phyloP scores from a whole-genome alignment of 2,113 vertebrate species.

The Zingel zingel region DNA sequence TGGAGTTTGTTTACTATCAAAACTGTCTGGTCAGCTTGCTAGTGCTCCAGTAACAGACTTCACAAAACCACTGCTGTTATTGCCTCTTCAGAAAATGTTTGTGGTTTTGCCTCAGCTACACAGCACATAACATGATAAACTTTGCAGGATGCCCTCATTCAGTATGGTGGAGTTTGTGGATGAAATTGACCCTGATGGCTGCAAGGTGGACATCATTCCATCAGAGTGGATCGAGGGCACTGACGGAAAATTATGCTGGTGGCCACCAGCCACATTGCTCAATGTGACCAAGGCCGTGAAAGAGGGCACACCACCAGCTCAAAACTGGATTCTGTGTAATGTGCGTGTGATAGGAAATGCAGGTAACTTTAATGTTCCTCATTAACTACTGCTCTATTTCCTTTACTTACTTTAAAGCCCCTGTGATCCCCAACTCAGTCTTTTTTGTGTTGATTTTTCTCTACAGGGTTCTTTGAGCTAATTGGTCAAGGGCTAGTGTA shows the following conservation, averaged over 20 bases:
- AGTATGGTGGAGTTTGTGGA: constrained; percentile 17
- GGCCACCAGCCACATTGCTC: background rate
- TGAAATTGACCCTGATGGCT: background rate
- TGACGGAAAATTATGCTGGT: background rate
- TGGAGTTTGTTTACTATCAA: background rate
- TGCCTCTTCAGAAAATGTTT: background rate
- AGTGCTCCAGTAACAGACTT: constrained; percentile 11
- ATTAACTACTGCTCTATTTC: background rate
- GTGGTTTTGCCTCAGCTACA: background rate
- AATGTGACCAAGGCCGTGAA: too few species aligned
- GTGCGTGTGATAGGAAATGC: constrained; percentile 5
- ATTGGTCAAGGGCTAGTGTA: too few species aligned
- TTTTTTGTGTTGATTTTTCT: too few species aligned
- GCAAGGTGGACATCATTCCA: constrained; percentile 10
- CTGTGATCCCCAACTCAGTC: too few species aligned
- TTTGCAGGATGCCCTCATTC: constrained; percentile 10
- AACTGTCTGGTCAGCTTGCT: constrained; percentile 14
- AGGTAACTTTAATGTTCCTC: background rate
- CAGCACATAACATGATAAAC: background rate
- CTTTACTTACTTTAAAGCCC: too few species aligned
- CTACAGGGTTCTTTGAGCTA: too few species aligned
- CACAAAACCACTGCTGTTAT: background rate
- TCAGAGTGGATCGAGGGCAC: background rate
- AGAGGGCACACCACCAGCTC: background rate
- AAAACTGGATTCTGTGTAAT: background rate